phyloP scores from a whole-genome alignment of 1,140 invertebrate genomes.

The Trinorchestia longiramus region DNA sequence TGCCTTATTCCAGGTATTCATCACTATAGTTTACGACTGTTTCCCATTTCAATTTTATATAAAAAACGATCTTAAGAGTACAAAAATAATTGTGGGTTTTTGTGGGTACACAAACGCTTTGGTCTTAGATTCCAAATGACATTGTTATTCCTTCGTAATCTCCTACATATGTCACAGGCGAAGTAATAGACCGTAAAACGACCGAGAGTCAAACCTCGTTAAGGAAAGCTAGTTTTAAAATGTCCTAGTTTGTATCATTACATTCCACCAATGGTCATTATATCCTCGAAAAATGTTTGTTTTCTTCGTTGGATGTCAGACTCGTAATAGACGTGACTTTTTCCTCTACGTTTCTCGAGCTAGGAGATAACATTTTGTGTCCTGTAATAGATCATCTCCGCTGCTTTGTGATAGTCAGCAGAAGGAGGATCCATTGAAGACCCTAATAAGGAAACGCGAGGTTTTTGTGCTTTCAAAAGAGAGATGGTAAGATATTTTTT shows the following conservation, averaged over 20 bases:
- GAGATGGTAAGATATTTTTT: background rate
- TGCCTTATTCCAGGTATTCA: background rate
- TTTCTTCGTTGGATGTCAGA: background rate
- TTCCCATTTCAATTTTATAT: background rate
- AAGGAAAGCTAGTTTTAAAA: background rate
- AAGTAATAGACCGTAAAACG: background rate
- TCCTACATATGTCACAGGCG: background rate
- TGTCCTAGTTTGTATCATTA: background rate
- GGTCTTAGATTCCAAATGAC: background rate
- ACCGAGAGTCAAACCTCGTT: background rate
- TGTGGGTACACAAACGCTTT: background rate
- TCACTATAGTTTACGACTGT: background rate
- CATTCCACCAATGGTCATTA: background rate
- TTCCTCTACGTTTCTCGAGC: background rate
- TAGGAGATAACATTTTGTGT: background rate
- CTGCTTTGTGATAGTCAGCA: background rate
- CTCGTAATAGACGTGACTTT: background rate
- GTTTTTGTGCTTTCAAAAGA: background rate
- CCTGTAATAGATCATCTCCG: background rate
- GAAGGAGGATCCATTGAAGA: background rate
- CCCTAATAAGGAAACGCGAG: background rate
- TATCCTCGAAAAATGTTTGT: background rate
- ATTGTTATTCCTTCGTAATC: background rate
- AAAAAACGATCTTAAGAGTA: background rate
- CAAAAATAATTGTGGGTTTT: background rate